phyloP scores from a whole-genome alignment of 2,113 vertebrate species.

The Cynopterus brachyotis region DNA sequence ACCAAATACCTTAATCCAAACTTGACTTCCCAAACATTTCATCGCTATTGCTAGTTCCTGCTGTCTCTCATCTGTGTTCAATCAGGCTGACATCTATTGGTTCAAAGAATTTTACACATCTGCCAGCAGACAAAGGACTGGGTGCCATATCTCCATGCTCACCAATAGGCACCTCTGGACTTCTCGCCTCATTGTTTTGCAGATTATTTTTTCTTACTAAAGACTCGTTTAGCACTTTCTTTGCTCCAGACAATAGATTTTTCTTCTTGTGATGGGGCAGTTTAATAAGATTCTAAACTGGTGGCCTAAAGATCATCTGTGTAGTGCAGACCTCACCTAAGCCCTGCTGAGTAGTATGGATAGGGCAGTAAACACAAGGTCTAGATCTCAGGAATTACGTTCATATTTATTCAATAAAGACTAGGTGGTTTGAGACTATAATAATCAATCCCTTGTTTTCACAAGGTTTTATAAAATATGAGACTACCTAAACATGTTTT shows the following conservation, averaged over 20 bases:
- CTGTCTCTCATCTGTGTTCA: conserved; percentile 60
- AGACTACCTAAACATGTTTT: conserved; percentile 50
- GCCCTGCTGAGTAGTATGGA: background rate
- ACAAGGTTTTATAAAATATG: conserved; percentile 46
- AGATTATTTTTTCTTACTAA: conserved; percentile 10
- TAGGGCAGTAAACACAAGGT: background rate
- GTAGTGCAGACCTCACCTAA: background rate
- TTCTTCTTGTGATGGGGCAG: background rate
- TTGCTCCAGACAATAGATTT: background rate
- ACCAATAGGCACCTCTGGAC: background rate
- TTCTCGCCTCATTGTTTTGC: background rate
- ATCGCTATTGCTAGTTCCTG: conserved; percentile 58
- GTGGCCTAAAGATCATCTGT: background rate
- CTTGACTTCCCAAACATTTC: conserved; percentile 72
- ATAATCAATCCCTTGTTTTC: conserved; percentile 59
- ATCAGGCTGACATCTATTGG: conserved; percentile 69
- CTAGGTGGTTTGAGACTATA: conserved; percentile 8
- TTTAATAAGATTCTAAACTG: background rate
- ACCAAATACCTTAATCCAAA: conserved; percentile 69
- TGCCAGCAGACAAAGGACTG: conserved; percentile 54
- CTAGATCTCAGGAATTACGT: background rate
- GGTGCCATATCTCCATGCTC: background rate
- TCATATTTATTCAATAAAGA: conserved; percentile 57
- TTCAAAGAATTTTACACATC: conserved; percentile 47
- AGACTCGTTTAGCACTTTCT: conserved; percentile 21